These are phyloP conservation scores for Pygoscelis adeliae DNA, from an alignment of 2,113 vertebrate genomes.

Conservation along the genomic window DNA sequence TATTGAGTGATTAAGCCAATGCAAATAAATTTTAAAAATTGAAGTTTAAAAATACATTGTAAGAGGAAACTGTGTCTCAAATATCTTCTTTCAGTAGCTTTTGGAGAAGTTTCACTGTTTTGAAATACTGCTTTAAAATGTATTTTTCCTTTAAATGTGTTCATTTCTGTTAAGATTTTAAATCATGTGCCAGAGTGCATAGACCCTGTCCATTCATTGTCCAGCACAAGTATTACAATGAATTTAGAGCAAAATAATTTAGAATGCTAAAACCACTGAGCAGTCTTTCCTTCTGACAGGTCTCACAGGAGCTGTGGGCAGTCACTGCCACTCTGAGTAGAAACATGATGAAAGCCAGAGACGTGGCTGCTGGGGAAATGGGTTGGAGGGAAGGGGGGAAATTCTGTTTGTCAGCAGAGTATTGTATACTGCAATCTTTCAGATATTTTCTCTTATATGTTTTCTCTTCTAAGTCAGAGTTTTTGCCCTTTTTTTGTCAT, in stretches of 20 bases:
- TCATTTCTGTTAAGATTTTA: not conserved
- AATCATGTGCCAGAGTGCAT: fast-evolving
- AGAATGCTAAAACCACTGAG: not conserved
- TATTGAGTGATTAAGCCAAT: not conserved
- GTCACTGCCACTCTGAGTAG: not conserved
- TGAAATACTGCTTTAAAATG: not conserved
- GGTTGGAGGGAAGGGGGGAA: not conserved
- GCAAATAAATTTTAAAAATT: not conserved
- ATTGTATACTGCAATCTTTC: not conserved
- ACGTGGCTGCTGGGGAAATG: not conserved
- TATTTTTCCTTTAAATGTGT: not conserved
- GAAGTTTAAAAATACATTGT: not conserved
- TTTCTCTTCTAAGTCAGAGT: not conserved
- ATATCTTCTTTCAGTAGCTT: not conserved
- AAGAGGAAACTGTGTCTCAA: not conserved
- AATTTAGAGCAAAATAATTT: not conserved
- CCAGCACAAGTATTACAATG: not conserved
- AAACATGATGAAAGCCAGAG: not conserved
- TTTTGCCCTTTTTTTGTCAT: not conserved
- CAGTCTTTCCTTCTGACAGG: not conserved
- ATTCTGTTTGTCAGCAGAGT: not conserved
- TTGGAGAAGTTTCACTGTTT: not conserved
- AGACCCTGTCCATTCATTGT: fast-evolving
- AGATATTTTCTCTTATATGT: not conserved
- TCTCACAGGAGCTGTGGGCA: not conserved